phyloP scores from a whole-genome alignment of 2,797 vertebrate species.

The Sphenopsis melanotis region DNA sequence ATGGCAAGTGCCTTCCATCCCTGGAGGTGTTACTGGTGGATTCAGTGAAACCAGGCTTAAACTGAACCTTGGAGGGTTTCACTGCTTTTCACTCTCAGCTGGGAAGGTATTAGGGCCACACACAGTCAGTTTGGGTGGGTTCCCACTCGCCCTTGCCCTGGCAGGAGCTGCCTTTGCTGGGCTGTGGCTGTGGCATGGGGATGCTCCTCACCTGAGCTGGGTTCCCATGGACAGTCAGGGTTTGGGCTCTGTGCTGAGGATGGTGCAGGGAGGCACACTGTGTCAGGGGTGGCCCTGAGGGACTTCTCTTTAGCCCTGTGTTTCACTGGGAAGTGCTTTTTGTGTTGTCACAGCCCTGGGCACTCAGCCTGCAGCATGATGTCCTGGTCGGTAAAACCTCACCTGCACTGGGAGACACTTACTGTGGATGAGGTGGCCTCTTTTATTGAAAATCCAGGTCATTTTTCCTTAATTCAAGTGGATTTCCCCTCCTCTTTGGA shows the following conservation, averaged over 20 bases:
- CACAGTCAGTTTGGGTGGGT: background rate
- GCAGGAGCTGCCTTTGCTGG: background rate
- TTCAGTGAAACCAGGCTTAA: background rate
- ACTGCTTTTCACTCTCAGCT: background rate
- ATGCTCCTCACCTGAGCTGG: background rate
- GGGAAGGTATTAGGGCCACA: too few relatives aligned
- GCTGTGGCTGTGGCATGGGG: accelerated
- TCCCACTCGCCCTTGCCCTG: background rate
- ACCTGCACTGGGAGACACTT: background rate
- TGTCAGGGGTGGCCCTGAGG: background rate
- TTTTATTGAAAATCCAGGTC: background rate
- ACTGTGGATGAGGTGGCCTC: background rate
- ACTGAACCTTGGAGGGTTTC: background rate
- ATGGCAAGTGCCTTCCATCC: background rate
- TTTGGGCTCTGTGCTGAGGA: background rate
- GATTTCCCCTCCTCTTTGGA: background rate
- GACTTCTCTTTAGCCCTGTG: accelerated
- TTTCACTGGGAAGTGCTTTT: background rate
- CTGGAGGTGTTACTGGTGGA: background rate
- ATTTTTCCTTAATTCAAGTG: background rate
- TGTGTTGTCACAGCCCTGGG: background rate
- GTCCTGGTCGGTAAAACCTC: accelerated
- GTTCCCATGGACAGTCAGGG: accelerated
- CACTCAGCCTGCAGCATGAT: accelerated
- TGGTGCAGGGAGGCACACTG: accelerated